Base-by-base conservation (phyloP, 2,113 vertebrate genomes). In the Rostratula benghalensis region DNA sequence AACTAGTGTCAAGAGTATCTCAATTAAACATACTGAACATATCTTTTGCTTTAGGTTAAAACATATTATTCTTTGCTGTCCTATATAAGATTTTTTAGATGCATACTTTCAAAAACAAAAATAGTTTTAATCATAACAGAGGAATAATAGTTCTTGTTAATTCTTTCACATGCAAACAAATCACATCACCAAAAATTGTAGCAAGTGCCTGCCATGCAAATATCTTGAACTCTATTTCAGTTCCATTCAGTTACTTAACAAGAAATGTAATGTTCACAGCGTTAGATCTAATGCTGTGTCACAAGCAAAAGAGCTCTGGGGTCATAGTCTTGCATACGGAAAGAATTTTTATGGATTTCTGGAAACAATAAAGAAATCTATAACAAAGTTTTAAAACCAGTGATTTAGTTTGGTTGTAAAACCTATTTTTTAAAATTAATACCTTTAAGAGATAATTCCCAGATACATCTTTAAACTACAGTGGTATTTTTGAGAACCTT, bases 11-110 rank as follows among this genome's bases (percentile, higher is more conserved):
- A 88, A 65, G 77, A 61, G 19, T 83, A 94, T 68, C 60, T 90
- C 71, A 79, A n/a, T 33, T 53, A 48, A 83, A 89, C 37, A 86
- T 35, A 57, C 19, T 35, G 23, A 74, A 78, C 12, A 43, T 60
- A 75, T 46, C 82, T 94, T 90, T 68, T 94, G 24, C 35, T 22
- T 54, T 78, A 64, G 27, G 41, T 65, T 91, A 92, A 91, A 95
- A 51, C 22, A 59, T 82, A 50, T 43, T 23, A 16, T 41, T 73
- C 89, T 93, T 87, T 37, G 89, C 30, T 45, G 13, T 15, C 37
- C 18, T 30, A 33, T 18, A 48, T 46, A 83, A 86, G 35, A n/a
- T 25, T 25, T 93, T 74, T 51, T 56, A 91, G 57, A 83, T 30
- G 28, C 3, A 6, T 37, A 67, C 23, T 51, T 92, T 54, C 73